Evolutionary conservation across 1,140 invertebrate species (phyloP).

Genomic region (Cryptotermes secundus): DNA sequence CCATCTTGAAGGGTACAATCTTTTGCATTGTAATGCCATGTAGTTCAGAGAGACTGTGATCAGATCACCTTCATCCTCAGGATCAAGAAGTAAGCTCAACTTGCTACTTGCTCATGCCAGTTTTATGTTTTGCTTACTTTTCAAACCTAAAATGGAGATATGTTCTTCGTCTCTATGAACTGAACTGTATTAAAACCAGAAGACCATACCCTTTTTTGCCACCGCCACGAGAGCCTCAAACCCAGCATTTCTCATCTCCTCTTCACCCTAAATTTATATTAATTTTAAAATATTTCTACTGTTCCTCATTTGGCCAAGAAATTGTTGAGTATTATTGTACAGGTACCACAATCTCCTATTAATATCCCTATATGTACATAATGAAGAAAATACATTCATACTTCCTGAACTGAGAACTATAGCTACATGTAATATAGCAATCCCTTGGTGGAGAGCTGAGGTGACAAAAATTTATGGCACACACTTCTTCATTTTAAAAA

Average conservation of each 20-base stretch:
- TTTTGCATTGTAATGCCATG: no score
- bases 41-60: no score
- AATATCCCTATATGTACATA: conserved; percentile 22
- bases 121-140: no score
- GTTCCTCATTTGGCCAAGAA: conserved; percentile 14
- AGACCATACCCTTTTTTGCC: no score
- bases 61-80: no score
- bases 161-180: no score
- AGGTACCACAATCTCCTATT: conserved; percentile 32
- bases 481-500: background rate
- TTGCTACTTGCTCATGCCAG: no score
- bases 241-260: background rate
- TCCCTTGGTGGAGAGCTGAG: background rate
- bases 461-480: background rate
- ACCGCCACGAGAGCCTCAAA: no score
- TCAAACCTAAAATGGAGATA: no score
- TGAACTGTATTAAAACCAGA: no score
- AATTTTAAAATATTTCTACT: conserved; percentile 16
- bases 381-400: conserved; percentile 33
- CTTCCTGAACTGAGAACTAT: conserved; percentile 24
- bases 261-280: conserved; percentile 17
- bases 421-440: background rate
- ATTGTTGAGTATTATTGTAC: conserved; percentile 29
- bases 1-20: no score
- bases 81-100: no score